These are phyloP conservation scores for Hyles lineata DNA, from an alignment of 2,888 invertebrate genomes.

Conservation along the genomic window DNA sequence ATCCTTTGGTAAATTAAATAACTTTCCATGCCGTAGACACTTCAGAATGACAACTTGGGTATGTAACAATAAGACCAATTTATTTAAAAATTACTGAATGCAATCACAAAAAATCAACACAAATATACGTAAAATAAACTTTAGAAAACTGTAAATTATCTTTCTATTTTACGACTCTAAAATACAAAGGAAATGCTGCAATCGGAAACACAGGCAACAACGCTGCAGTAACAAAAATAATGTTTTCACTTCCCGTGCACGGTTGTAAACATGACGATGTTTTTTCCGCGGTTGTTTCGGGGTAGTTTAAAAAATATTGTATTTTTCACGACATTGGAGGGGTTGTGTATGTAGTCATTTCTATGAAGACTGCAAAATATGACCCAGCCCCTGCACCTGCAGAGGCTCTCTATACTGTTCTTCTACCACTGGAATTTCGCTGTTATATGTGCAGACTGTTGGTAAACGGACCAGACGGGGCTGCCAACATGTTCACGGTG, in stretches of 20 bases:
- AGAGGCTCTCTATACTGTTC: too few species aligned
- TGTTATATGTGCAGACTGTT: too few species aligned
- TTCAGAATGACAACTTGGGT: not conserved
- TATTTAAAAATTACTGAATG: not conserved
- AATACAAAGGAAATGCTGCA: not conserved
- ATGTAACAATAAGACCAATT: not conserved
- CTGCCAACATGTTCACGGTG: too few species aligned
- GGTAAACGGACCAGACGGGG: too few species aligned
- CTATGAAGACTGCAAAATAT: too few species aligned
- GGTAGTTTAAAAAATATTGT: not conserved
- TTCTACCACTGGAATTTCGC: too few species aligned
- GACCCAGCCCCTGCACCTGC: too few species aligned
- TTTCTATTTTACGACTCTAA: not conserved
- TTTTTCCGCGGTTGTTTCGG: not conserved
- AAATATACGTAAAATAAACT: not conserved
- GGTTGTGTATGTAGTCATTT: too few species aligned
- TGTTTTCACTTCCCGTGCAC: not conserved
- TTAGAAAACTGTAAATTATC: not conserved
- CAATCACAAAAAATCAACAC: too few species aligned
- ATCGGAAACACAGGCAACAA: not conserved
- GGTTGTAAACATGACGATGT: not conserved
- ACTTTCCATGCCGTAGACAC: too few species aligned
- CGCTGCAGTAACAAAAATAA: conserved; percentile 15
- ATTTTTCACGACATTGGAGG: too few species aligned
- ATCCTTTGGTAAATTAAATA: too few species aligned